Evolutionary conservation across 2,888 invertebrate species (phyloP).

Genomic region (Seira sanloemensis): DNA sequence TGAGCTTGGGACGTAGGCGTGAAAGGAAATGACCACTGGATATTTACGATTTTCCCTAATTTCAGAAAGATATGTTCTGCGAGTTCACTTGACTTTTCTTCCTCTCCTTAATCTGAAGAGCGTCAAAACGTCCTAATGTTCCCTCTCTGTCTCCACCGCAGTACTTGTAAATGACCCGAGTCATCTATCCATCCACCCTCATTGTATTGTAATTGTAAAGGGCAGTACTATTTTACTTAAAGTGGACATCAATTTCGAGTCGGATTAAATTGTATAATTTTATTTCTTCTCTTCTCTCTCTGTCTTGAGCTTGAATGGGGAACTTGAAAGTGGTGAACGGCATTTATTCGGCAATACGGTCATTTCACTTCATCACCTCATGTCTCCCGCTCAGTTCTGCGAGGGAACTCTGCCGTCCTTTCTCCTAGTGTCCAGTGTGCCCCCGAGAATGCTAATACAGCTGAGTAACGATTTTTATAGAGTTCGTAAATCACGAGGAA

Average conservation of each 20-base stretch:
- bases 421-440: constrained; percentile 26
- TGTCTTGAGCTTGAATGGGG: too few relatives aligned
- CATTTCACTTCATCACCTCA: constrained; percentile 12
- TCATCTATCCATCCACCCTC: constrained; percentile 7
- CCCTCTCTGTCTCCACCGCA: neutral
- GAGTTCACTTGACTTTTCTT: neutral
- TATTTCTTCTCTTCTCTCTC: constrained; percentile 29
- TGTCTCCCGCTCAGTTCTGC: neutral
- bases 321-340: neutral
- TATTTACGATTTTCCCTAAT: neutral
- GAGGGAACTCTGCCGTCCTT: neutral
- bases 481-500: constrained; percentile 73
- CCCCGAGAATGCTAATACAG: constrained; percentile 73
- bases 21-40: neutral
- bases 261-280: constrained; percentile 39
- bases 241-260: constrained; percentile 36
- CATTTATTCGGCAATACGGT: neutral
- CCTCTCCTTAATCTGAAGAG: too few relatives aligned
- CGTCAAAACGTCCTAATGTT: neutral
- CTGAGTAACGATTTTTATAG: constrained; percentile 73
- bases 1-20: constrained; percentile 5
- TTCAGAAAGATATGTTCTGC: neutral
- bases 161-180: neutral
- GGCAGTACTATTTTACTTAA: constrained; percentile 31
- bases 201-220: constrained; percentile 11